Percentiles rank a stretch among this genome's conserved stretches.
Evolutionary conservation across 1,140 invertebrate species (phyloP).

Genomic region (Stratiolaelaps scimitus): DNA sequence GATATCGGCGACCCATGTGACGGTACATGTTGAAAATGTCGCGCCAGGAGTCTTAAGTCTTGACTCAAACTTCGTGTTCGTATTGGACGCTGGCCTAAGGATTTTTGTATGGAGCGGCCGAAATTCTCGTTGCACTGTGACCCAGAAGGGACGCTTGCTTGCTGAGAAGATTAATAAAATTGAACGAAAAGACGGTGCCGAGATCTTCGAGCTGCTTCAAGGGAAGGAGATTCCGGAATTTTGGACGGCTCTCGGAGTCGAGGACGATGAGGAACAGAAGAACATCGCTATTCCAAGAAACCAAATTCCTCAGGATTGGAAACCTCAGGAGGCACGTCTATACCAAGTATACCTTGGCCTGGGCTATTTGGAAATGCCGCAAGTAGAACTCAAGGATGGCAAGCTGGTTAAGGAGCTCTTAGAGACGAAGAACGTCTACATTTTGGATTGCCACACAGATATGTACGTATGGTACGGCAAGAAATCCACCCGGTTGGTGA

Average conservation of each 20-base stretch:
- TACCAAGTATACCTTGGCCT: constrained; percentile 92
- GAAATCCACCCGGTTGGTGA: constrained; percentile 85
- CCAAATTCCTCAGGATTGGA: constrained; percentile 63
- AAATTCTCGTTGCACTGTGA: constrained; percentile 81
- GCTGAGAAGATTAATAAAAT: constrained; percentile 99
- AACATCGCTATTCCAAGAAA: constrained; percentile 46
- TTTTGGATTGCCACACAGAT: constrained; percentile 87
- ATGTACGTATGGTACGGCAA: constrained; percentile 98
- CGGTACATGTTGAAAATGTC: constrained; percentile 84
- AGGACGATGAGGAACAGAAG: constrained; percentile 42
- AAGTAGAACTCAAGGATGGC: constrained; percentile 47
- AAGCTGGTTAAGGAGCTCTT: constrained; percentile 60
- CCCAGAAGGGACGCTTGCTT: constrained; percentile 82
- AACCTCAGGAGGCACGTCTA: constrained; percentile 60
- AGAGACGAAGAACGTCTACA: constrained; percentile 87
- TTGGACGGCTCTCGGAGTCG: constrained; percentile 55
- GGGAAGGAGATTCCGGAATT: constrained; percentile 70
- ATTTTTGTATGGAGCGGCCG: constrained; percentile 85
- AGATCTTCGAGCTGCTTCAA: constrained; percentile 71
- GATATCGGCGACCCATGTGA: constrained; percentile 70
- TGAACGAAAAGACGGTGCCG: constrained; percentile 86
- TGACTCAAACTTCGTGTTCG: constrained; percentile 80
- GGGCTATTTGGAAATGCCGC: constrained; percentile 95
- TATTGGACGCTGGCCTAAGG: constrained; percentile 71
- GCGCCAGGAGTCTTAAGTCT: constrained; percentile 54